Conservation (phyloP, 2,797 vertebrate genomes). For the Thalassophryne amazonica region DNA sequence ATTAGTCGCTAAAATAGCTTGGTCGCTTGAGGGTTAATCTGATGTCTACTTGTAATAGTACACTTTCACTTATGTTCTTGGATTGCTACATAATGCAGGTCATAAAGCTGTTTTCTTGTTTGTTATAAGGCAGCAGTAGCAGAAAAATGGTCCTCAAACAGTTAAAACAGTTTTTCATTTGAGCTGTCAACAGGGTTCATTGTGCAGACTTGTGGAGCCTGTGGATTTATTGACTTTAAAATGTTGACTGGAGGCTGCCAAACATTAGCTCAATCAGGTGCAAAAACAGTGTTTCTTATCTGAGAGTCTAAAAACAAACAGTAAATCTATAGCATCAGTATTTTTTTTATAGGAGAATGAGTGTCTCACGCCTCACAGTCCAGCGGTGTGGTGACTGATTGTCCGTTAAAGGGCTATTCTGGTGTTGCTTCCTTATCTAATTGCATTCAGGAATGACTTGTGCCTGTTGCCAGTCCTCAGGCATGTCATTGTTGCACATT, state of each 20-base stretch:
- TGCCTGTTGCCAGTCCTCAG: not conserved
- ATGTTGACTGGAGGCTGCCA: constrained; percentile 40
- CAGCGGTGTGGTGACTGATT: not conserved
- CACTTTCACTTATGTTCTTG: too few relatives aligned
- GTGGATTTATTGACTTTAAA: constrained; percentile 39
- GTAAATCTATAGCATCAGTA: constrained; percentile 18
- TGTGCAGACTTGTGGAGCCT: constrained; percentile 21
- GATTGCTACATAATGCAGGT: too few relatives aligned
- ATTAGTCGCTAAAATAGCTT: too few relatives aligned
- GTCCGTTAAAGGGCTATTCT: constrained; percentile 9
- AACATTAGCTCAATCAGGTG: constrained; percentile 51
- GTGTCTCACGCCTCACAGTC: constrained; percentile 3
- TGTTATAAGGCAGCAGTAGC: constrained; percentile 2
- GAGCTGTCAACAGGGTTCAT: constrained; percentile 7
- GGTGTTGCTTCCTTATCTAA: constrained; percentile 4
- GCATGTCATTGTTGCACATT: constrained; percentile 29
- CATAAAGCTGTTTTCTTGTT: too few relatives aligned
- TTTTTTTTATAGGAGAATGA: not conserved
- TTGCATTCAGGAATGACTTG: constrained; percentile 21
- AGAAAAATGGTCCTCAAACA: not conserved
- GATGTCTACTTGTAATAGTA: too few relatives aligned
- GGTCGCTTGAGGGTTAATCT: too few relatives aligned
- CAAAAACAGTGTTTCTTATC: constrained; percentile 48
- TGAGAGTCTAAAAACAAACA: constrained; percentile 35
- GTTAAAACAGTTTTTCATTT: not conserved